phyloP scores from a whole-genome alignment of 2,113 vertebrate species.

The Gorilla gorilla region DNA sequence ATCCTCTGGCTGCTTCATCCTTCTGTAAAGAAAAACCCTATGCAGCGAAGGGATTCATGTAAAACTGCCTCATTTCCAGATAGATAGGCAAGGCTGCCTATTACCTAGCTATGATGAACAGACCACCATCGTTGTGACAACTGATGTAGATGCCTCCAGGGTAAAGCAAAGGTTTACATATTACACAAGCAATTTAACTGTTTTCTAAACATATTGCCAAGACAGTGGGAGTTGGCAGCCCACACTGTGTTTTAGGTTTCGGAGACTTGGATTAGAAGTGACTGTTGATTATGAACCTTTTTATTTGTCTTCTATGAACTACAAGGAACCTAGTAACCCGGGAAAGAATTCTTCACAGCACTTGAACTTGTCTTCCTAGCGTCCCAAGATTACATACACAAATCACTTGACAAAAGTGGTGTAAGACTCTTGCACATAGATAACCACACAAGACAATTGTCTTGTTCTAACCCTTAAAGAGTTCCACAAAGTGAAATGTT shows the following conservation, averaged over 20 bases:
- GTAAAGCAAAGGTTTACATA: conserved; percentile 98
- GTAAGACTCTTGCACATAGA: conserved; percentile 87
- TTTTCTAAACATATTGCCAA: conserved; percentile 99
- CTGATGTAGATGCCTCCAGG: conserved; percentile 92
- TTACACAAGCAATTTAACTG: conserved; percentile 99
- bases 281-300: conserved; percentile 94
- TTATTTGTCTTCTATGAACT: conserved; percentile 94
- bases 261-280: conserved; percentile 90
- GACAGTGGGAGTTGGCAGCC: conserved; percentile 97
- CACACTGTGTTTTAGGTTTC: conserved; percentile 89
- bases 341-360: conserved; percentile 92
- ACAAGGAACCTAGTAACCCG: conserved; percentile 94
- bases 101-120: conserved; percentile 92
- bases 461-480: conserved; percentile 87
- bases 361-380: conserved; percentile 92
- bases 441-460: conserved; percentile 90
- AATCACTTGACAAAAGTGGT: conserved; percentile 94
- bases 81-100: conserved; percentile 90
- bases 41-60: conserved; percentile 66
- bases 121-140: conserved; percentile 98
- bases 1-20: conserved; percentile 15
- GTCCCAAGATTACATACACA: conserved; percentile 96
- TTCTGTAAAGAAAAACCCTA: conserved; percentile 26
- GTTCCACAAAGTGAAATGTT: conserved; percentile 91
- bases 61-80: conserved; percentile 84